These are phyloP conservation scores for Cryptoblepharus egeriae DNA, from an alignment of 2,797 vertebrate genomes.

Conservation along the genomic window DNA sequence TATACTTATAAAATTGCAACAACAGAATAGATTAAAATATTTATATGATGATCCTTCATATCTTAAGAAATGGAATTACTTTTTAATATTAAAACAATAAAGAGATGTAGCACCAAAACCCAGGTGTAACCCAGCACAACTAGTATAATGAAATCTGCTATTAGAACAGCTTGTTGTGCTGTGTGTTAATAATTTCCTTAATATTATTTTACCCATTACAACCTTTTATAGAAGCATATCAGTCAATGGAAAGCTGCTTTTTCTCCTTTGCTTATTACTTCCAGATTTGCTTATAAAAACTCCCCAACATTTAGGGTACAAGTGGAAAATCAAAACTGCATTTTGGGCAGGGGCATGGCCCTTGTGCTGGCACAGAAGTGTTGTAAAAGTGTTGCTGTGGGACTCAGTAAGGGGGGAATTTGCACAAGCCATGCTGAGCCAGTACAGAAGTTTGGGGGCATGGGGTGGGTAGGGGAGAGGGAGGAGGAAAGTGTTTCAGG, in stretches of 20 bases:
- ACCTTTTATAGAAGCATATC: constrained; percentile 71
- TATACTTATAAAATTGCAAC: background rate
- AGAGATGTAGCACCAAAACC: constrained; percentile 47
- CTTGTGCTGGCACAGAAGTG: too few species aligned
- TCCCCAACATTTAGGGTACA: constrained; percentile 62
- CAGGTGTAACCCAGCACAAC: constrained; percentile 45
- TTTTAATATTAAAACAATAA: constrained; percentile 28
- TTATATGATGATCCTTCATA: constrained; percentile 15
- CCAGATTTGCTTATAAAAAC: constrained; percentile 63
- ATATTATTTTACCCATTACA: constrained; percentile 61
- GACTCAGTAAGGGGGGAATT: too few species aligned
- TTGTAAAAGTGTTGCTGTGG: too few species aligned
- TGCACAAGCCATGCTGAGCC: too few species aligned
- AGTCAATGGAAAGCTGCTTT: constrained; percentile 60
- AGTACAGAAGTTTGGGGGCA: too few species aligned
- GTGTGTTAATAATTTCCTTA: constrained; percentile 70
- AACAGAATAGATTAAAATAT: constrained; percentile 41
- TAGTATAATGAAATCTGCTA: constrained; percentile 70
- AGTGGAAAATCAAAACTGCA: too few species aligned
- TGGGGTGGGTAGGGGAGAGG: too few species aligned
- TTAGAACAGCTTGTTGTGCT: constrained; percentile 70
- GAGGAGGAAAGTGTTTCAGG: too few species aligned
- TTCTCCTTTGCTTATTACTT: constrained; percentile 58
- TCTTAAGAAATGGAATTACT: constrained; percentile 15
- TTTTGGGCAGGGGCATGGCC: too few species aligned